Percentiles rank a stretch among this genome's conserved stretches.
These are phyloP conservation scores for Acanthoscelides obtectus DNA, from an alignment of 2,888 invertebrate genomes.

Conservation along the genomic window DNA sequence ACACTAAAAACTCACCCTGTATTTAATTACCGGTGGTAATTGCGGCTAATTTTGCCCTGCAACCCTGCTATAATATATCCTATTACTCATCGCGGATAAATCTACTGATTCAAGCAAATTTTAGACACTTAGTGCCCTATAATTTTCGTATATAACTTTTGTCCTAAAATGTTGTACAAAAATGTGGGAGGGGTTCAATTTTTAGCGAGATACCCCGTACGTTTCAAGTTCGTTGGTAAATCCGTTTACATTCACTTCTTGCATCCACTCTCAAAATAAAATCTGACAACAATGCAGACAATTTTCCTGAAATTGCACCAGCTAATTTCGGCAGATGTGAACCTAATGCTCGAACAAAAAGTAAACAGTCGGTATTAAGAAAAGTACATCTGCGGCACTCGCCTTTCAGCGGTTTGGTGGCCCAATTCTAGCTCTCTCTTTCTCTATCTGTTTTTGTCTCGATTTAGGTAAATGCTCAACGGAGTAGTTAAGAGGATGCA, in stretches of 20 bases:
- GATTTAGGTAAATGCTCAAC: not conserved
- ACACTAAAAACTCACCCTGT: no score
- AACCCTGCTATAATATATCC: no score
- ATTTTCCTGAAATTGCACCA: not conserved
- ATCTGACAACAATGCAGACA: not conserved
- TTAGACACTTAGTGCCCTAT: no score
- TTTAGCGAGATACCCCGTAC: no score
- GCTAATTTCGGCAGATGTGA: not conserved
- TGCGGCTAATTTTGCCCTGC: no score
- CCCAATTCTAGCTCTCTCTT: not conserved
- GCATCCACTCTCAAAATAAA: not conserved
- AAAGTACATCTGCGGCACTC: not conserved
- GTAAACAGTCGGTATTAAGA: not conserved
- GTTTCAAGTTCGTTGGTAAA: no score
- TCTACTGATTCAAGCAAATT: no score
- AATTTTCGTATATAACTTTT: no score
- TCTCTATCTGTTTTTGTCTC: not conserved
- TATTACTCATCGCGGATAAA: no score
- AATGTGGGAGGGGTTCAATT: no score
- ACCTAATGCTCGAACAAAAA: not conserved
- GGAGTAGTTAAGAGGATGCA: not conserved
- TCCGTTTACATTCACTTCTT: not conserved
- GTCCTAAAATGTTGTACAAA: no score
- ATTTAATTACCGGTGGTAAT: no score
- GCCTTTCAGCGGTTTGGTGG: not conserved